Conservation (phyloP, 1,140 invertebrate species). For the Drosophila setifemur region DNA sequence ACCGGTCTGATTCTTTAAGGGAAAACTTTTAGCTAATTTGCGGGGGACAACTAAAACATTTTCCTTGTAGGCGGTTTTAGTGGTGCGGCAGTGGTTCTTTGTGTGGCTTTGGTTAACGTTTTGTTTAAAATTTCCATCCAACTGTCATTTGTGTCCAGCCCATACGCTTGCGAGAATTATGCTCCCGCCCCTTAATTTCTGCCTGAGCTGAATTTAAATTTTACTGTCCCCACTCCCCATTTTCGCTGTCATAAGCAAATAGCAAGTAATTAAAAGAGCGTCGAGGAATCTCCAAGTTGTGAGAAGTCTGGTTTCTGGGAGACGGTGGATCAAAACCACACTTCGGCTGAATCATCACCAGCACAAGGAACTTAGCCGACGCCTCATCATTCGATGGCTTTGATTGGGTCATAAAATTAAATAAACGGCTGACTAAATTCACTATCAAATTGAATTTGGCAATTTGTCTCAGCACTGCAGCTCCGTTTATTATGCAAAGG, state of each 20-base stretch:
- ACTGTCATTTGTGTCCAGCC: slow-evolving; percentile 63
- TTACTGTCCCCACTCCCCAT: not conserved
- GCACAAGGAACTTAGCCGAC: not conserved
- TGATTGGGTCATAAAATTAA: slow-evolving; percentile 69
- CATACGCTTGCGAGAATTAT: slow-evolving; percentile 15
- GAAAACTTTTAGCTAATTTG: slow-evolving; percentile 74
- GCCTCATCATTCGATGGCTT: slow-evolving; percentile 31
- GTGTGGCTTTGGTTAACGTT: slow-evolving; percentile 20
- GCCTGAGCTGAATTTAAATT: slow-evolving; percentile 58
- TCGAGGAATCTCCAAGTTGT: slow-evolving; percentile 18
- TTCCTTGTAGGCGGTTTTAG: slow-evolving; percentile 47
- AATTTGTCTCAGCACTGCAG: slow-evolving; percentile 65
- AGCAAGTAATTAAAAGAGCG: slow-evolving; percentile 66
- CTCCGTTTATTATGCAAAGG: slow-evolving; percentile 68
- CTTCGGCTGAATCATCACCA: not conserved
- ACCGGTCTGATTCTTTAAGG: not conserved
- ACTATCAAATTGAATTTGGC: slow-evolving; percentile 78
- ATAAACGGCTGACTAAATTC: slow-evolving; percentile 70
- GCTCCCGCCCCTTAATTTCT: not conserved
- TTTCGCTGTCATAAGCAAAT: slow-evolving; percentile 50
- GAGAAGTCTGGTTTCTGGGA: slow-evolving; percentile 9
- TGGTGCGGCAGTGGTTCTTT: slow-evolving; percentile 10
- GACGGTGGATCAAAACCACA: not conserved
- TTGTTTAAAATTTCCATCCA: slow-evolving; percentile 67
- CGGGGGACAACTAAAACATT: slow-evolving; percentile 69